Evolutionary conservation across 2,113 vertebrate species (phyloP).

Genomic region (Cinclus mexicanus): DNA sequence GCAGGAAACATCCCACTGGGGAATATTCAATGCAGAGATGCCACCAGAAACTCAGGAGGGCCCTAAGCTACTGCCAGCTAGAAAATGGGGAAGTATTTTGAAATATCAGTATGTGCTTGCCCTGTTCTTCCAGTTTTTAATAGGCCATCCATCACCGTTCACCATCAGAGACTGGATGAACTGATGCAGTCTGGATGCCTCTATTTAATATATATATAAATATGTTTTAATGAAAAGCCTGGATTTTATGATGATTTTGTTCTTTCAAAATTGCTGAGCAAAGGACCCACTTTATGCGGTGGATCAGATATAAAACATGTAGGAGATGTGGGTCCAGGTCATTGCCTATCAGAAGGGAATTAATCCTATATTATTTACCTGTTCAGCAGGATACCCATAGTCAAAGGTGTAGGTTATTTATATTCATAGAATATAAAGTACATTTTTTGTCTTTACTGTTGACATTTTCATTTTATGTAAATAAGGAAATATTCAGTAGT

Average conservation of each 20-base stretch:
- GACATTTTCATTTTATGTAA: background rate
- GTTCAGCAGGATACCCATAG: background rate
- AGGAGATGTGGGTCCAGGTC: rapidly evolving
- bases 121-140: background rate
- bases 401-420: background rate
- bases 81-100: background rate
- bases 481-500: background rate
- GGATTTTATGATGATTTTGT: background rate
- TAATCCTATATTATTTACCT: background rate
- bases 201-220: background rate
- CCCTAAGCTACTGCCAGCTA: background rate
- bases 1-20: background rate
- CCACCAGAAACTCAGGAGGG: background rate
- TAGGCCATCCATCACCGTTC: background rate
- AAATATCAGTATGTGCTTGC: background rate
- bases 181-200: background rate
- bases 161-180: background rate
- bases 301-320: background rate
- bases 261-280: background rate
- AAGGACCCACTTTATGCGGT: background rate
- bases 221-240: background rate
- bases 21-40: background rate
- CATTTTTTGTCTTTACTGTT: background rate
- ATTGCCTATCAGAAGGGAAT: background rate
- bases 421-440: background rate